Base-by-base conservation (phyloP, 1,140 invertebrate species). In the Drosophila punjabiensis region DNA sequence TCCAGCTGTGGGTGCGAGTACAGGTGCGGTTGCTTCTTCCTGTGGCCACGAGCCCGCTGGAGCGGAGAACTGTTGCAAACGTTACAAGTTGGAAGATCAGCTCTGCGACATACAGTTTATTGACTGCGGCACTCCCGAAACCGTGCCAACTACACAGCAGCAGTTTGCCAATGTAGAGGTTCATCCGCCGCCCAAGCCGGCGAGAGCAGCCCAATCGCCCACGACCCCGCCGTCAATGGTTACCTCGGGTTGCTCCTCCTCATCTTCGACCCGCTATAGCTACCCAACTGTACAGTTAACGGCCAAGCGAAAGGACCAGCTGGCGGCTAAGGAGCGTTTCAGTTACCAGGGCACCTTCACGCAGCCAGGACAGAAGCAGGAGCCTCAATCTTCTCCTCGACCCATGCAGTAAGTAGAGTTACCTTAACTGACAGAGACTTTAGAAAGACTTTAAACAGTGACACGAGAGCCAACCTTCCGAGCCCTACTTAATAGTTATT, bases 31-130 rank as follows among this genome's bases (percentile, higher is more conserved):
- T 1, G 16, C 48, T 11, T 14, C 58, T 7, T 32, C 76, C 11
- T 88, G 89, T 30, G 86, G 90, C 18, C 89, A 91, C 52, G 81
- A 87, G 48, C 76, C 81, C 3, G 90, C 82, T 6, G 93, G 94
- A 28, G 93, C 94, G 73, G 94, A 92, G 60, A 86, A 86, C 65
- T 94, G 81, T 55, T 94, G 95, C 63, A 95, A 95, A 79, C 94
- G 95, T 7, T 94, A 94, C 11, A 94, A 95, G 35, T 78, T 96
- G 4, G 95, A 96, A 81, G 95, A 95, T 83, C 95, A 95, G 76
- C 90, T 95, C 1, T 94, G 94, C 0, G 94, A 95, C 73, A 94
- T 96, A 66, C 95, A 95, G 39, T 96, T 94, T 88, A 96, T 96
- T 64, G 95, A 96, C 82, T 95, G 95, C 63, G 95, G 94, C 59